Base-by-base conservation (phyloP, 2,888 invertebrate species). In the Ormyrus labotus region DNA sequence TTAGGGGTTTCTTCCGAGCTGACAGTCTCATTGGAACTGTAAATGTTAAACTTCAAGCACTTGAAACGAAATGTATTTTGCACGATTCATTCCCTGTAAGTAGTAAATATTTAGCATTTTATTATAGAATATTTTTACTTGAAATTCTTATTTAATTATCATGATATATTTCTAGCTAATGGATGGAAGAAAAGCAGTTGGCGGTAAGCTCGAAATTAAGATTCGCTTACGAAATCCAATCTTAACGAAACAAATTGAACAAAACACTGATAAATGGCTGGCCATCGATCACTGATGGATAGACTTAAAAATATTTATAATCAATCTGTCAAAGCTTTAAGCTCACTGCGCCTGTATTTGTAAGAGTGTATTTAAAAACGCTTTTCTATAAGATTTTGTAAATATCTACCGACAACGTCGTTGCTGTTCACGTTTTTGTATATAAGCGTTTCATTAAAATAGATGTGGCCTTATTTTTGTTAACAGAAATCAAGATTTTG, bases 61-160 rank as follows among this genome's bases (percentile, higher is more conserved):
- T 99, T 81, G 98, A 99, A 92, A 95, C 95, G 0, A 94, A 95
- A 81, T 96, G 97, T 89, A 96, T 96, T 55, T 90, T 98, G 78
- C 99, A 99, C 89, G 98, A 99, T 82, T 95, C 97, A 0, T 97
- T 95, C 90, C 97, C 98, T 92, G 98, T 98, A 92, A 95, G 96
- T 94, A 83, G 48, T 57, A n/a, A 34, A 34, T 34, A 34, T 34
- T 34, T 34, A 34, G 34, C 34, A n/a, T 7, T 61, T 19, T 47
- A 53, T 50, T 48, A 6, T 45, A 34, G 34, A 34, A 61, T 71
- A 68, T 50, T 58, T 11, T n/a, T 34, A n/a, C 60, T 34, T 34
- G 34, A 34, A 51, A 58, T 55, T 13, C 48, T 63, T 7, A 55
- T 45, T 64, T 60, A 58, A 70, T 9, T 55, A 45, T 50, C 13